Conservation (phyloP, 2,888 invertebrate species). For the Ctena decussata region DNA sequence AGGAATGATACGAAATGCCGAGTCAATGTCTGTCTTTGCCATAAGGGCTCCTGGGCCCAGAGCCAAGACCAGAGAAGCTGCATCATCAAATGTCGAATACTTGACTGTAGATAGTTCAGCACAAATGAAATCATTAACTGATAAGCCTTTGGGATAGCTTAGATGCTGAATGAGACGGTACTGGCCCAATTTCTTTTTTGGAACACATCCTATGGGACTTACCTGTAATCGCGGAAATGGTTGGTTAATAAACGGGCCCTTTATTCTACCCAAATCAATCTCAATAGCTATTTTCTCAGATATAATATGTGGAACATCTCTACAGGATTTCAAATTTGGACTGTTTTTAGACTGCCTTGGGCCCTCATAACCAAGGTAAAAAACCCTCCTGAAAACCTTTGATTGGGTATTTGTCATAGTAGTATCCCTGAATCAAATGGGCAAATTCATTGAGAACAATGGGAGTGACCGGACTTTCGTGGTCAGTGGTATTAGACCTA, state of each 20-base stretch:
- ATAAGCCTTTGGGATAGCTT: constrained; percentile 36
- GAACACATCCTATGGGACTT: too few species aligned
- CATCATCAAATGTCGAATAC: constrained; percentile 38
- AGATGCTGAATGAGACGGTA: constrained; percentile 56
- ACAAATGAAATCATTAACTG: constrained; percentile 51
- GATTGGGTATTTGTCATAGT: too few species aligned
- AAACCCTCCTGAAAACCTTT: too few species aligned
- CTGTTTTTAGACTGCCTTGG: too few species aligned
- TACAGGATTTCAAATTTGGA: too few species aligned
- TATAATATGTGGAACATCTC: too few species aligned
- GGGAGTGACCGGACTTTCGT: too few species aligned
- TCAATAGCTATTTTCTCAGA: constrained; percentile 7
- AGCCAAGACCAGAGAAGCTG: background rate
- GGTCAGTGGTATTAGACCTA: too few species aligned
- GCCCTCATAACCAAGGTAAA: too few species aligned
- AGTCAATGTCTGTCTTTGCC: constrained; percentile 35
- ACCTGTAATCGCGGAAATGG: constrained; percentile 18
- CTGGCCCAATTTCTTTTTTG: constrained; percentile 34
- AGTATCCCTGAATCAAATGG: too few species aligned
- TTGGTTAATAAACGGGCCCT: background rate
- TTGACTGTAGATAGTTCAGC: constrained; percentile 6
- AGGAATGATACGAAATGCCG: constrained; percentile 36
- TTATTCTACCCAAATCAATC: background rate
- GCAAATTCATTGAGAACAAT: too few species aligned
- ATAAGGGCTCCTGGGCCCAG: constrained; percentile 10